These are phyloP conservation scores for Triplophysa siluroides DNA, from an alignment of 2,113 vertebrate species.

Conservation along the genomic window DNA sequence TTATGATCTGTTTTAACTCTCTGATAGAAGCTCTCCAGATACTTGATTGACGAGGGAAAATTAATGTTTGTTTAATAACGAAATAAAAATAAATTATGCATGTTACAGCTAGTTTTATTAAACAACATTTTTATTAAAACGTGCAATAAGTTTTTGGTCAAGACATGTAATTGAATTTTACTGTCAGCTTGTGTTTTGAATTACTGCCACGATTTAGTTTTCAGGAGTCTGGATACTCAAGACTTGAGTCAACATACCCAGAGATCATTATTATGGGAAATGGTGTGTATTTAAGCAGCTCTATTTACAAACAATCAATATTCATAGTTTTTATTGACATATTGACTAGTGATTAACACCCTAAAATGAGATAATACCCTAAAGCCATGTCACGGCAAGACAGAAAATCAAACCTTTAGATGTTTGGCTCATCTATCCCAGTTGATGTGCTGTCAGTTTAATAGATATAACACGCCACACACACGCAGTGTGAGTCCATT, in stretches of 20 bases:
- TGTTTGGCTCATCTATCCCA: slow-evolving; percentile 25
- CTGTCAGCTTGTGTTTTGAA: too few species aligned
- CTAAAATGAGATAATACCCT: slow-evolving; percentile 36
- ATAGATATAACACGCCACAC: neutral
- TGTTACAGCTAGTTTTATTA: too few species aligned
- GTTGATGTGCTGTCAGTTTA: slow-evolving; percentile 34
- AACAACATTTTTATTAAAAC: too few species aligned
- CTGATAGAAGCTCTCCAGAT: too few species aligned
- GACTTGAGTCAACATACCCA: neutral
- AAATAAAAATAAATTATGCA: too few species aligned
- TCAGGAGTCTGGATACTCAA: neutral
- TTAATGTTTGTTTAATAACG: too few species aligned
- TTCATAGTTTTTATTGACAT: slow-evolving; percentile 11
- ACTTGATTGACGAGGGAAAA: too few species aligned
- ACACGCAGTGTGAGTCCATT: slow-evolving; percentile 25
- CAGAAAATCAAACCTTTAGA: slow-evolving; percentile 33
- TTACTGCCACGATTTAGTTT: neutral
- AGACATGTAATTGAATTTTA: too few species aligned
- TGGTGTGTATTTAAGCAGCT: neutral
- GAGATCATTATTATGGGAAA: neutral
- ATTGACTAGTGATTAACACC: slow-evolving; percentile 30
- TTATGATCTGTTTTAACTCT: too few species aligned
- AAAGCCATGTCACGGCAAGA: slow-evolving; percentile 34
- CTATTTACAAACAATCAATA: slow-evolving; percentile 5
- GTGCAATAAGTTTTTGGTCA: too few species aligned